Percentiles rank a stretch among this genome's conserved stretches.
Conservation (phyloP, 2,113 vertebrate genomes). For the Ctenodactylus gundi region DNA sequence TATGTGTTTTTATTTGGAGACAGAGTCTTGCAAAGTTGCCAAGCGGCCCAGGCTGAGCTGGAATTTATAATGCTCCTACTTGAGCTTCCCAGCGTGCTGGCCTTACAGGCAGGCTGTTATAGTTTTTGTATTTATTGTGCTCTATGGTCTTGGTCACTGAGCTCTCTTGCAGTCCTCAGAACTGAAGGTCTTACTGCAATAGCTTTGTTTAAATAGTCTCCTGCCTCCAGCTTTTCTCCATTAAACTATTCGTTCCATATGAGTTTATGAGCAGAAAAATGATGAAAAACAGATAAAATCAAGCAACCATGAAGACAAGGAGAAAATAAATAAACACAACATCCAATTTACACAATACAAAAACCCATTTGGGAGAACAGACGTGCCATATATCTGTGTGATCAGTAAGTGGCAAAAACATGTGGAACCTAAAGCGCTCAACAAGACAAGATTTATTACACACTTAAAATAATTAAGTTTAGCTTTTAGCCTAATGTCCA, state of each 20-base stretch:
- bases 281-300: slow-evolving; percentile 57
- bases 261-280: slow-evolving; percentile 45
- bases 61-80: neutral
- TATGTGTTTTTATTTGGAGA: neutral
- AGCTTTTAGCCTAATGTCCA: slow-evolving; percentile 68
- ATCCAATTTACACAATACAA: neutral
- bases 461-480: slow-evolving; percentile 76
- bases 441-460: slow-evolving; percentile 73
- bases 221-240: neutral
- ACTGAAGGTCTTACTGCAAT: neutral
- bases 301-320: neutral
- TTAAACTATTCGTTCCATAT: neutral
- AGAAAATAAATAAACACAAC: slow-evolving; percentile 45
- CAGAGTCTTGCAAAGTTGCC: neutral
- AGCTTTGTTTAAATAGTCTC: neutral
- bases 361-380: slow-evolving; percentile 4
- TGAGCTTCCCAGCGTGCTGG: neutral
- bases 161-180: neutral
- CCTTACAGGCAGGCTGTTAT: neutral
- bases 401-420: slow-evolving; percentile 56
- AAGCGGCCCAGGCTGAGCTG: neutral
- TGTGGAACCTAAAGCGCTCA: slow-evolving; percentile 47
- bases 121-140: neutral
- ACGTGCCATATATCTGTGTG: neutral
- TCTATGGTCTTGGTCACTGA: neutral